A percentile compares a stretch with the other conserved stretches of the same genome.
These are phyloP conservation scores for Avahi laniger DNA, from an alignment of 2,797 vertebrate species.

Conservation along the genomic window DNA sequence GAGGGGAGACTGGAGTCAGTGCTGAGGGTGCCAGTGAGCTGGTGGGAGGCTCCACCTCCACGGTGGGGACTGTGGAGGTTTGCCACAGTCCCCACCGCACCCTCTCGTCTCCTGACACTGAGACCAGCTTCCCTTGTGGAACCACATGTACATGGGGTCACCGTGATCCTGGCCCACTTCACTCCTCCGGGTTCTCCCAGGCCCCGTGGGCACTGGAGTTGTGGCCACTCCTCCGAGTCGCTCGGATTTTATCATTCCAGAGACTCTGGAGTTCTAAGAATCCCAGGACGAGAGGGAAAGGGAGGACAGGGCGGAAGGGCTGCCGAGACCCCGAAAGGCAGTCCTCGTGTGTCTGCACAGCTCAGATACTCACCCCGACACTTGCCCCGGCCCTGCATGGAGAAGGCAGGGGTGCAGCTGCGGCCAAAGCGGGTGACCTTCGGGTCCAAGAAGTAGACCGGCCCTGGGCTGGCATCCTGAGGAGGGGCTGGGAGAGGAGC, in stretches of 20 bases:
- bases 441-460: constrained; percentile 89
- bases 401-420: constrained; percentile 89
- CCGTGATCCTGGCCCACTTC: neutral
- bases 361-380: constrained; percentile 66
- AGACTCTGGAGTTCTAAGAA: neutral
- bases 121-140: neutral
- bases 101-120: too few species aligned
- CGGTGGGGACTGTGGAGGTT: accelerated
- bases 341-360: neutral
- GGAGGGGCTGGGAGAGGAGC: constrained; percentile 82
- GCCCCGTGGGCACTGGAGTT: neutral
- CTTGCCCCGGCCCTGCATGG: constrained; percentile 88
- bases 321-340: neutral
- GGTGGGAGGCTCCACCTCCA: neutral
- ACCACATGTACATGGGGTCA: too few species aligned
- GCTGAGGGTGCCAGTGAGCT: accelerated
- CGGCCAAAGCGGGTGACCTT: constrained; percentile 91
- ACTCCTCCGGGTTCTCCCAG: too few species aligned
- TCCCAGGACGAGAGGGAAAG: too few species aligned
- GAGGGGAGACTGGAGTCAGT: neutral
- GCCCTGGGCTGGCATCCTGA: constrained; percentile 91
- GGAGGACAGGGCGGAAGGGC: accelerated
- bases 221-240: neutral
- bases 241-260: neutral
- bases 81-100: neutral